These are phyloP conservation scores for Hemistola chrysoprasaria DNA, from an alignment of 2,888 invertebrate species.

Conservation along the genomic window DNA sequence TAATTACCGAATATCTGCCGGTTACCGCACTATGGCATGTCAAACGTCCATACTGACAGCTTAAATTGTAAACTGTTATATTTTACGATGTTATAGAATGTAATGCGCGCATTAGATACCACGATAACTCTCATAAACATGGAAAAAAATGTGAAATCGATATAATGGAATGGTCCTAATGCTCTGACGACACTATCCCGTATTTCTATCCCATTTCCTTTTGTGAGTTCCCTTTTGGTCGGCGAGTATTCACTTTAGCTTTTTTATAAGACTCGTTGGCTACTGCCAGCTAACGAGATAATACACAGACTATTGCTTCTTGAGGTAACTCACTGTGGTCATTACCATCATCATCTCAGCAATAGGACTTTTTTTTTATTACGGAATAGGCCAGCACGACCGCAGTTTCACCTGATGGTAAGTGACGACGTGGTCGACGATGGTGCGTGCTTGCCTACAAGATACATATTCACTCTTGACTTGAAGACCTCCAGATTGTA, in stretches of 20 bases:
- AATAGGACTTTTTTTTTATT: too few relatives aligned
- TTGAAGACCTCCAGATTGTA: too few relatives aligned
- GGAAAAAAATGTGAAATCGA: constrained; percentile 45
- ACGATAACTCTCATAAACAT: constrained; percentile 39
- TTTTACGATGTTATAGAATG: constrained; percentile 38
- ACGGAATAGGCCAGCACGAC: too few relatives aligned
- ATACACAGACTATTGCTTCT: too few relatives aligned
- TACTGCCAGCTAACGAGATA: neutral
- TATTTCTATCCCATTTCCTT: constrained; percentile 42
- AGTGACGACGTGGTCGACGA: too few relatives aligned
- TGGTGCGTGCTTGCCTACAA: too few relatives aligned
- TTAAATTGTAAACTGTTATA: constrained; percentile 42
- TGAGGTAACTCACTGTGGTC: too few relatives aligned
- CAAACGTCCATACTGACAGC: constrained; percentile 39
- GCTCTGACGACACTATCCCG: constrained; percentile 37
- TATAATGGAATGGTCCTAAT: constrained; percentile 32
- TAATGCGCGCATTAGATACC: constrained; percentile 30
- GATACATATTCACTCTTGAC: too few relatives aligned
- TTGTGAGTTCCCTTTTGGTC: constrained; percentile 22
- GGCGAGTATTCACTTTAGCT: constrained; percentile 26
- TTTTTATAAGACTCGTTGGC: constrained; percentile 28
- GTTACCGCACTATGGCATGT: constrained; percentile 44
- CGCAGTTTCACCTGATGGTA: too few relatives aligned
- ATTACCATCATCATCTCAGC: too few relatives aligned
- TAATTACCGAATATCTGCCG: constrained; percentile 37